A percentile compares a stretch with the other conserved stretches of the same genome.
These are phyloP conservation scores for Chrosomus eos DNA, from an alignment of 2,797 vertebrate genomes.

Conservation along the genomic window DNA sequence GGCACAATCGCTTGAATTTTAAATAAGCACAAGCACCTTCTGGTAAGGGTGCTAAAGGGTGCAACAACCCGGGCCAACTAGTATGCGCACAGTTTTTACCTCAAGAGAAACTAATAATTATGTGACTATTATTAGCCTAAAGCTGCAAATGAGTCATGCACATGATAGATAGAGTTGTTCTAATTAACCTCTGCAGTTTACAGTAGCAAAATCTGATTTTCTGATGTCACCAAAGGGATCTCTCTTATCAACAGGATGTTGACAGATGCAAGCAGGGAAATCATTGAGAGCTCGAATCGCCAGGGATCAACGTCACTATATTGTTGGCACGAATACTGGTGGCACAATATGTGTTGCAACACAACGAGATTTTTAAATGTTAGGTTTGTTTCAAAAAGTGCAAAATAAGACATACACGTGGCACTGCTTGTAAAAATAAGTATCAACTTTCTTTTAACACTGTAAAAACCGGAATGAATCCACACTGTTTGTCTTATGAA, in stretches of 20 bases:
- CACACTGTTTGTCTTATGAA: not conserved
- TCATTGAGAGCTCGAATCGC: not conserved
- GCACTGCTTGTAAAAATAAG: not conserved
- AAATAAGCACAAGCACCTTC: not conserved
- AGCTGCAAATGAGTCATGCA: not conserved
- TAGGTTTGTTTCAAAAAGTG: not conserved
- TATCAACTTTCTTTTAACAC: not conserved
- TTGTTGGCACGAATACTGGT: not conserved
- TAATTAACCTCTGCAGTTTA: not conserved
- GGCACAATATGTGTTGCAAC: not conserved
- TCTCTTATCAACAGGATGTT: slow-evolving; percentile 10
- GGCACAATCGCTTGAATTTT: not conserved
- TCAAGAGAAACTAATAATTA: not conserved
- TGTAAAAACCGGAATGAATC: not conserved
- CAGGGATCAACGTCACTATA: not conserved
- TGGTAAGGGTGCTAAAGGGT: not conserved
- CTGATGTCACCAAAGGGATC: not conserved
- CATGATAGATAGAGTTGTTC: not conserved
- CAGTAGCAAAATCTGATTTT: not conserved
- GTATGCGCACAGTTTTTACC: not conserved
- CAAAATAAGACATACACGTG: not conserved
- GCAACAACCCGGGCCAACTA: not conserved
- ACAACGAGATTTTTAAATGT: not conserved
- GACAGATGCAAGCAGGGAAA: not conserved
- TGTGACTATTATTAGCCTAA: not conserved